phyloP scores from a whole-genome alignment of 2,797 vertebrate genomes.

The Myotis vivesi region DNA sequence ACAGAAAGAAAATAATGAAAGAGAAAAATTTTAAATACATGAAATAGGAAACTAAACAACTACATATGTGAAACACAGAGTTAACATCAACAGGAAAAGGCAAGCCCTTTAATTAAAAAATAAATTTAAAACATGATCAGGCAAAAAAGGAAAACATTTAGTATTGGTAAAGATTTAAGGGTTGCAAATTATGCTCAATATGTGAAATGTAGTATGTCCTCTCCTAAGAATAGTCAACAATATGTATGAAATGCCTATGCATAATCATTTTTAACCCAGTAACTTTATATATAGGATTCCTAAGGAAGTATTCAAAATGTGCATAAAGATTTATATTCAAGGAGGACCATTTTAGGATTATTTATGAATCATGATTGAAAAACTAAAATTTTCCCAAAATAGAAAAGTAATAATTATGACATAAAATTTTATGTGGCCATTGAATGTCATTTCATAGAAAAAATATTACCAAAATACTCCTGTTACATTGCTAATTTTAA shows the following conservation, averaged over 20 bases:
- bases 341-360: background rate
- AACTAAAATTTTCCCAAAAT: slow-evolving; percentile 18
- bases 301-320: slow-evolving; percentile 21
- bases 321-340: background rate
- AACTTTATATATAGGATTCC: background rate
- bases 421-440: slow-evolving; percentile 2
- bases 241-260: background rate
- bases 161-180: background rate
- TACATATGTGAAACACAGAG: background rate
- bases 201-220: background rate
- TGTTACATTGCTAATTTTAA: background rate
- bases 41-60: background rate
- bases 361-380: slow-evolving; percentile 38
- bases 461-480: background rate
- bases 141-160: background rate
- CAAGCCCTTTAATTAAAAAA: background rate
- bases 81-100: background rate
- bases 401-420: slow-evolving; percentile 25
- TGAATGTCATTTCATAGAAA: slow-evolving; percentile 21
- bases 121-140: background rate
- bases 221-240: background rate
- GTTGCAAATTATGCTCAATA: slow-evolving; percentile 19
- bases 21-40: background rate
- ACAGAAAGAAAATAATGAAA: background rate
- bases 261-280: background rate